A percentile compares a stretch with the other conserved stretches of the same genome.
phyloP scores from a whole-genome alignment of 2,888 invertebrate species.

The Villa cingulata region DNA sequence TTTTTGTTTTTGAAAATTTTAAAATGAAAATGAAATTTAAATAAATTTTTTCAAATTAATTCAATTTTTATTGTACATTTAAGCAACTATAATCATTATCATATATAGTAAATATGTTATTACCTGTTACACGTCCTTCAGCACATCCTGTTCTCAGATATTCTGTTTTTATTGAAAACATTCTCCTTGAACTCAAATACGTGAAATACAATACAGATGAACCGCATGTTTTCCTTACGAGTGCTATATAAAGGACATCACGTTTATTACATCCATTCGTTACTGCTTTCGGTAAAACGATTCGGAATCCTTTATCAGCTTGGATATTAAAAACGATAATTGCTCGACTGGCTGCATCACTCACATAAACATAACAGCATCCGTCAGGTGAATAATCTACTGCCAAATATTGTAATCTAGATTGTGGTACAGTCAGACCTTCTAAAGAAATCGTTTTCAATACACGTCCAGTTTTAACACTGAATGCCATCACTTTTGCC shows the following conservation, averaged over 20 bases:
- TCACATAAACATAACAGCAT: slow-evolving; percentile 46
- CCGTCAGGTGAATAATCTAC: slow-evolving; percentile 51
- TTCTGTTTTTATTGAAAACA: slow-evolving; percentile 51
- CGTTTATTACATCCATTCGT: slow-evolving; percentile 39
- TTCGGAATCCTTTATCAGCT: slow-evolving; percentile 47
- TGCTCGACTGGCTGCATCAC: slow-evolving; percentile 54
- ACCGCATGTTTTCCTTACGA: slow-evolving; percentile 45
- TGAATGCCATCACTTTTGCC: slow-evolving; percentile 54
- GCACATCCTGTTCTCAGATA: slow-evolving; percentile 45
- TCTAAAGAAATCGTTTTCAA: slow-evolving; percentile 49
- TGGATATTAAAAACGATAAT: slow-evolving; percentile 54
- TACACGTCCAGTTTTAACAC: slow-evolving; percentile 44
- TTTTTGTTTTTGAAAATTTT: slow-evolving; percentile 3
- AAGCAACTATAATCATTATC: not conserved
- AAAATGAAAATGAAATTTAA: not conserved
- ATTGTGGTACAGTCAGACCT: slow-evolving; percentile 41
- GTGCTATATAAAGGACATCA: slow-evolving; percentile 51
- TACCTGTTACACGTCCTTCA: slow-evolving; percentile 38
- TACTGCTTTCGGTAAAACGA: slow-evolving; percentile 45
- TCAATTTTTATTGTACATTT: not conserved
- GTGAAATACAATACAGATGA: slow-evolving; percentile 47
- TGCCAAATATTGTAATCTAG: slow-evolving; percentile 53
- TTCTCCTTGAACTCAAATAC: slow-evolving; percentile 46
- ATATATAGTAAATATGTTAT: slow-evolving; percentile 8
- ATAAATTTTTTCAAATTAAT: not conserved